These are phyloP conservation scores for Geophilus truncorum DNA, from an alignment of 2,888 invertebrate species.

Conservation along the genomic window DNA sequence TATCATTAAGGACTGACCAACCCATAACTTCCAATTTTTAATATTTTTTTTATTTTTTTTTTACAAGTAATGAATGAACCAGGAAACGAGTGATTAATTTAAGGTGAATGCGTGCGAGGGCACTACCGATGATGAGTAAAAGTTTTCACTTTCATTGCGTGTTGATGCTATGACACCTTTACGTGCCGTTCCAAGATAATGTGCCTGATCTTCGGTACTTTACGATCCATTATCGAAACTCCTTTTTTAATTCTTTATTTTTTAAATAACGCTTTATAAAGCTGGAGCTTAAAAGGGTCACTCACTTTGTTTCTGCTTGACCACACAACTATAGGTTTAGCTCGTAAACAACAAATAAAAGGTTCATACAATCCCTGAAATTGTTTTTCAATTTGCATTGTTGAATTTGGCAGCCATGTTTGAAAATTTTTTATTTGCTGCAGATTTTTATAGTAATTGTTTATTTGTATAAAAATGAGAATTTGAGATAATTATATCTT, in stretches of 20 bases:
- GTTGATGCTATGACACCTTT: background rate
- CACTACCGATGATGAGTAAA: background rate
- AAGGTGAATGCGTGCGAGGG: background rate
- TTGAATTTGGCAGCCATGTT: too few relatives aligned
- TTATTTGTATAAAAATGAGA: too few relatives aligned
- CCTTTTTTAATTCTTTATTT: background rate
- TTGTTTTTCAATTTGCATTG: too few relatives aligned
- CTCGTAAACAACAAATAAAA: too few relatives aligned
- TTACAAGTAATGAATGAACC: background rate
- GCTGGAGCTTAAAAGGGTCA: background rate
- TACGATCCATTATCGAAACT: background rate
- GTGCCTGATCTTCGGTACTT: background rate
- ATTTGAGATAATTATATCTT: too few relatives aligned
- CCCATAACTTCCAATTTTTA: too few relatives aligned
- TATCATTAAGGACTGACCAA: too few relatives aligned
- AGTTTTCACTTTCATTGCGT: background rate
- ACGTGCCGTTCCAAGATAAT: background rate
- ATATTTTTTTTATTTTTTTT: background rate
- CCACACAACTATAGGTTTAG: background rate
- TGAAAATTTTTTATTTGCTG: too few relatives aligned
- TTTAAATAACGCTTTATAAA: too few relatives aligned
- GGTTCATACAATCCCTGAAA: too few relatives aligned
- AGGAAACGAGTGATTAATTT: background rate
- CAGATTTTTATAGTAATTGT: too few relatives aligned
- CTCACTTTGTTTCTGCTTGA: background rate